A percentile compares a stretch with the other conserved stretches of the same genome.
phyloP scores from a whole-genome alignment of 2,888 invertebrate genomes.

The Platypus cylindrus region DNA sequence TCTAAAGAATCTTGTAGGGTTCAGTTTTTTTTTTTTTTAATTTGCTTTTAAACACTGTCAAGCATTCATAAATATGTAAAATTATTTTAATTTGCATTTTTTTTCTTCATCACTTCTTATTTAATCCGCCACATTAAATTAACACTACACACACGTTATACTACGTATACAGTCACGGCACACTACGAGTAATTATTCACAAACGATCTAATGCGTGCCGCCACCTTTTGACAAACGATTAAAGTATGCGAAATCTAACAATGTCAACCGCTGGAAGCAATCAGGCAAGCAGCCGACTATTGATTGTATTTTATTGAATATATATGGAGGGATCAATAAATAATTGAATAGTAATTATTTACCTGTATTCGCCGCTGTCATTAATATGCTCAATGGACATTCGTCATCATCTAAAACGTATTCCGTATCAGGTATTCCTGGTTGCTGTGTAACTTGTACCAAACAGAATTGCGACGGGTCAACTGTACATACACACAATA shows the following conservation, averaged over 20 bases:
- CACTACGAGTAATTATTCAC: no score
- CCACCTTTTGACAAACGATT: no score
- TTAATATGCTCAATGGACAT: slow-evolving; percentile 86
- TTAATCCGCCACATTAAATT: no score
- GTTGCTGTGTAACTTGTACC: slow-evolving; percentile 64
- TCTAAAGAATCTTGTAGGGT: no score
- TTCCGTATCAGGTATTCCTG: slow-evolving; percentile 58
- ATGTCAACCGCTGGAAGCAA: background rate
- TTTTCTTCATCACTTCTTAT: no score
- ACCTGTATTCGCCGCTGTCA: slow-evolving; percentile 84
- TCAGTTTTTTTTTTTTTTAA: no score
- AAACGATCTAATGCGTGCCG: no score
- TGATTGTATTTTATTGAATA: background rate
- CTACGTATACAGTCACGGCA: no score
- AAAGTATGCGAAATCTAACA: background rate
- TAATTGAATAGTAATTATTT: slow-evolving; percentile 35
- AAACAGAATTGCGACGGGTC: slow-evolving; percentile 88
- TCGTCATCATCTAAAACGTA: slow-evolving; percentile 95
- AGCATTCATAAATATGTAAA: no score
- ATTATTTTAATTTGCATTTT: no score
- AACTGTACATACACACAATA: slow-evolving; percentile 31
- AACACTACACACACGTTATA: no score
- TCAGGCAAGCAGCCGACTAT: background rate
- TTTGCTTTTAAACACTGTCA: no score
- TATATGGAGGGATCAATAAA: background rate